These are phyloP conservation scores for Acronicta leporina DNA, from an alignment of 2,888 invertebrate genomes.

Conservation along the genomic window DNA sequence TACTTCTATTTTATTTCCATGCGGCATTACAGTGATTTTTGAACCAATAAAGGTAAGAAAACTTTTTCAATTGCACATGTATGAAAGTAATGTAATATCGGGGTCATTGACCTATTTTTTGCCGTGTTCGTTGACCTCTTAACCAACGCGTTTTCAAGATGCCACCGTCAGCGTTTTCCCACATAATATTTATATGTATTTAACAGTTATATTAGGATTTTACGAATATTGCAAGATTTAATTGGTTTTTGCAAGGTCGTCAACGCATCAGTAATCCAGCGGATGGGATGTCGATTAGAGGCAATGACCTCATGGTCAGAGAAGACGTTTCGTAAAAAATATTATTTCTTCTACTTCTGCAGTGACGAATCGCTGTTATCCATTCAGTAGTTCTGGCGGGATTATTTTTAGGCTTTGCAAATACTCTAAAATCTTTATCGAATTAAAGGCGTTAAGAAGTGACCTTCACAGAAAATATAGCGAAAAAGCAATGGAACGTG, in stretches of 20 bases:
- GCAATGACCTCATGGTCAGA: constrained; percentile 43
- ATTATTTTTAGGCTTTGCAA: constrained; percentile 31
- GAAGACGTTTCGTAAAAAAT: constrained; percentile 18
- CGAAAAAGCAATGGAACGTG: constrained; percentile 8
- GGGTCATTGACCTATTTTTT: constrained; percentile 83
- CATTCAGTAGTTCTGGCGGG: not conserved
- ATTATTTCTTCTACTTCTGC: constrained; percentile 21
- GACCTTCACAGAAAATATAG: constrained; percentile 36
- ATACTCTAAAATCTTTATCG: constrained; percentile 17
- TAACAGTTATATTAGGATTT: constrained; percentile 7
- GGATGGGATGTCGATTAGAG: constrained; percentile 24
- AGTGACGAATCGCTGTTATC: constrained; percentile 13
- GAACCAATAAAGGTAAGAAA: constrained; percentile 61
- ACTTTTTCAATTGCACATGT: constrained; percentile 61
- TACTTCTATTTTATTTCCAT: constrained; percentile 53
- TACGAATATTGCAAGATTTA: constrained; percentile 13
- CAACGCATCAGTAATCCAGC: constrained; percentile 20
- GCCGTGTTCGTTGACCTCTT: constrained; percentile 80
- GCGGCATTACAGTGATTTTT: constrained; percentile 62
- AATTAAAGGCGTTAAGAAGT: constrained; percentile 15
- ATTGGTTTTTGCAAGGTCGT: constrained; percentile 44
- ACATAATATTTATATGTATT: constrained; percentile 58
- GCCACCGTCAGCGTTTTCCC: constrained; percentile 61
- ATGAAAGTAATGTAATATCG: constrained; percentile 74
- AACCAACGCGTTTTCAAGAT: constrained; percentile 78